Base-by-base conservation (phyloP, 2,888 invertebrate species). In the Rhagonycha fulva region DNA sequence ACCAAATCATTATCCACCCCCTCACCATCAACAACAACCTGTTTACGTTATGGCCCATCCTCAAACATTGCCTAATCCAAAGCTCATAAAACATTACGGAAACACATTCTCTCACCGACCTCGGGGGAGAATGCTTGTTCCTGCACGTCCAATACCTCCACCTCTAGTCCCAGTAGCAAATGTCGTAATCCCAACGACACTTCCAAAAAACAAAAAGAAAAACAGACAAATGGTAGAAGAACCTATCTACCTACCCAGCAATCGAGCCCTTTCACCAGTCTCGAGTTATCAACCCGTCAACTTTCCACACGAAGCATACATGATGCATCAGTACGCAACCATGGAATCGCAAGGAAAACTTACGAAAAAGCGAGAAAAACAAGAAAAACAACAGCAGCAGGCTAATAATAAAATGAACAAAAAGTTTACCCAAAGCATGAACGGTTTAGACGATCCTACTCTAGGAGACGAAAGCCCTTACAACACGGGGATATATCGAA, bases 401-500 rank as follows among this genome's bases (percentile, higher is more conserved):
- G 85, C 70, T 89, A 47, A 47, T 47, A 90, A 84, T 47, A 90
- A 84, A 85, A n/a, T 90, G 78, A 90, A 87, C 82, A 89, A 90
- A 78, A 91, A 93, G 84, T 88, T 94, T 83, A 92, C 94, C 9
- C 93, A 93, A 69, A 93, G 93, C 79, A 93, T 91, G 80, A 93
- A 93, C 72, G 90, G 90, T 0, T 86, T 94, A 71, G 93, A 93
- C 19, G 88, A 88, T 82, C 88, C 88, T 2, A 87, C 86, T 83
- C 78, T 88, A 68, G 81, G 81, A 82, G 80, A 87, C 76, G 91
- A 91, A 75, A 92, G 92, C 62, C 91, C 92, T 10, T 93, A 92
- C 84, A 92, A 96, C 70, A 94, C 94, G 0, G 95, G 94, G n/a
- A 96, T 97, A 79, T 97, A 97, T 86, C 90, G 95, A 83, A 94